A percentile compares a stretch with the other conserved stretches of the same genome.
These are phyloP conservation scores for Ochropleura leucogaster DNA, from an alignment of 2,888 invertebrate genomes.

Conservation along the genomic window DNA sequence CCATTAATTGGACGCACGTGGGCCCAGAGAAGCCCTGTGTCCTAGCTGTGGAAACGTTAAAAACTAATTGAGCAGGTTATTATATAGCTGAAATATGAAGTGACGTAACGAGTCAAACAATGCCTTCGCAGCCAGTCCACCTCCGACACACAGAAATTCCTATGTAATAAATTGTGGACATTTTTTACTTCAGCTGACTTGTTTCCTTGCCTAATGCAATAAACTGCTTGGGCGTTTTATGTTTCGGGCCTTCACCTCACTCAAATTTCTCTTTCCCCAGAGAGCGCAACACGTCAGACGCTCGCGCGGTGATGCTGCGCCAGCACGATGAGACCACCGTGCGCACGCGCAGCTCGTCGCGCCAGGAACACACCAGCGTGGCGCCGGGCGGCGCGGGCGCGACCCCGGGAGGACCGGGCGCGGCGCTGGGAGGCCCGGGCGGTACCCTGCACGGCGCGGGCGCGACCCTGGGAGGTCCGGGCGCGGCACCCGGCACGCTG, in stretches of 20 bases:
- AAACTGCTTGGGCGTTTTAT: not conserved
- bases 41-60: not conserved
- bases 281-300: slow-evolving; percentile 88
- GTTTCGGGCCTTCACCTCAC: not conserved
- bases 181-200: not conserved
- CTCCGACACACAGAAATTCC: not conserved
- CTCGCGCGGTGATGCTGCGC: slow-evolving; percentile 82
- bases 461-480: slow-evolving; percentile 81
- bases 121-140: not conserved
- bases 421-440: not conserved
- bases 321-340: slow-evolving; percentile 89
- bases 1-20: too few species aligned
- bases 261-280: slow-evolving; percentile 70
- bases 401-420: slow-evolving; percentile 89
- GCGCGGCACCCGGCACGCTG: slow-evolving; percentile 85
- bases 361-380: slow-evolving; percentile 70
- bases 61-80: not conserved
- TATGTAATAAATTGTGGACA: not conserved
- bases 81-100: not conserved
- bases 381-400: slow-evolving; percentile 92
- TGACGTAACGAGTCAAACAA: not conserved
- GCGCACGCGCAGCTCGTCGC: slow-evolving; percentile 83
- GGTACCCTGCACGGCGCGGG: slow-evolving; percentile 77
- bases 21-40: too few species aligned
- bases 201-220: not conserved